Conservation (phyloP, 2,797 vertebrate genomes). For the Liparis tanakae region DNA sequence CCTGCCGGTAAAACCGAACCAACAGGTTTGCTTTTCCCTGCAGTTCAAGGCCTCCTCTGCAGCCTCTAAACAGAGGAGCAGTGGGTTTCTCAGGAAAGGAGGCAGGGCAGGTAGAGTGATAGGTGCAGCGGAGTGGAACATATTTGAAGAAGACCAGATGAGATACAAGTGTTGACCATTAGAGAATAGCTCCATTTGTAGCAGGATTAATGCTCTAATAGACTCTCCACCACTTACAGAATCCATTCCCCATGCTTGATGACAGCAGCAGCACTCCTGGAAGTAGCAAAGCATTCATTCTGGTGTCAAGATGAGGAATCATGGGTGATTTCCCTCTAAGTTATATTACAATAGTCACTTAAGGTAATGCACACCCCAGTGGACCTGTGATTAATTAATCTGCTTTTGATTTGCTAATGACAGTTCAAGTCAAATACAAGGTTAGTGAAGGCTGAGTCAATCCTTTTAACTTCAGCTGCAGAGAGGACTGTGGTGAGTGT, state of each 20-base stretch:
- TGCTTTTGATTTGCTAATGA: constrained; percentile 81
- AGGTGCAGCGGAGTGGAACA: constrained; percentile 19
- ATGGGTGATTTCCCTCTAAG: constrained; percentile 73
- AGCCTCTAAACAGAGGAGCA: neutral
- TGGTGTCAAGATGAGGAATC: constrained; percentile 71
- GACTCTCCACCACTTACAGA: constrained; percentile 75
- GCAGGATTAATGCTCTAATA: constrained; percentile 73
- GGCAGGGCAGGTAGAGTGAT: neutral
- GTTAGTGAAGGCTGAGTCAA: constrained; percentile 80
- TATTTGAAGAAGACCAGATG: constrained; percentile 32
- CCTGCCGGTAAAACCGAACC: constrained; percentile 23
- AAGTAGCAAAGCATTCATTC: constrained; percentile 72
- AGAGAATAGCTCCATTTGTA: constrained; percentile 60
- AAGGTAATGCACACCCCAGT: constrained; percentile 72
- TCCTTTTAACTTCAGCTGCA: constrained; percentile 70
- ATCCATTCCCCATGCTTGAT: constrained; percentile 65
- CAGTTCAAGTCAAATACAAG: constrained; percentile 78
- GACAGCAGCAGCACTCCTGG: constrained; percentile 74
- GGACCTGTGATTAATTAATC: constrained; percentile 81
- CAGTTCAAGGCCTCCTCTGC: neutral
- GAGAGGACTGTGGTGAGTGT: constrained; percentile 54
- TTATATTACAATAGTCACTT: constrained; percentile 84
- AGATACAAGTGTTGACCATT: constrained; percentile 62
- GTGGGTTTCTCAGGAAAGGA: constrained; percentile 13
- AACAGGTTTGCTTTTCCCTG: neutral